Evolutionary conservation across 2,113 vertebrate genomes (phyloP), one percentile per base, ranked within the genome.

Genomic region (Campylomormyrus tamandua): DNA sequence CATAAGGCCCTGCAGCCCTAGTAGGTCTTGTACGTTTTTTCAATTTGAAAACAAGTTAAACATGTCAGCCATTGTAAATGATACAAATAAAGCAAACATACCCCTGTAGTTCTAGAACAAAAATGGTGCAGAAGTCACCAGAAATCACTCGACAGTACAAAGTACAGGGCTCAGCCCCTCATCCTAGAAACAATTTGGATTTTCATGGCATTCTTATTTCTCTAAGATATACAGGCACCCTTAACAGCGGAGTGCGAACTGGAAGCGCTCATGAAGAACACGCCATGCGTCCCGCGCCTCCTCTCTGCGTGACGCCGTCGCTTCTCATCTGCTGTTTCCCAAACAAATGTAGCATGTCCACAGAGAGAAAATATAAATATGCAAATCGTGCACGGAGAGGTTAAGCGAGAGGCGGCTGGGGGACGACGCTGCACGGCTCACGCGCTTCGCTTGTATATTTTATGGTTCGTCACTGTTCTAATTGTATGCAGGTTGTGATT

Each of bases 271-370:
- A 50, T 62, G 31, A 89, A 89, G 89, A 77, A 87, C 89, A 91
- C 83, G 77, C 84, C 31, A 46, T 42, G 70, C 31, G 46, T 62
- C 89, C 62, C 84, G 87, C 70, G 77, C 90, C 90, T 90, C 35
- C 90, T 90, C 90, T 90, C 87, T 24, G 91, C 80, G 31, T 92
- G 91, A 45, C 62, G 58, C 77, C 19, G 42, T 88, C 52, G 74
- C 62, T 35, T 87, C 80, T 92, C 91, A 89, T 91, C 90, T 91
- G 87, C 89, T 91, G 89, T 89, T 92, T 90, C 90, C 88, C 58
- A 91, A 92, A 91, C 89, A 91, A 92, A 89, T 87, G 84, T 88
- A 66, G 90, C 91, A 86, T 91, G 80, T 83, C 87, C 84, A 84
- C 89, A 87, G 87, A 83, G 58, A 83, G 49, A 89, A 90, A 91